A percentile compares a stretch with the other conserved stretches of the same genome.
These are phyloP conservation scores for Tetheella fluctuosa DNA, from an alignment of 2,888 invertebrate species.

Conservation along the genomic window DNA sequence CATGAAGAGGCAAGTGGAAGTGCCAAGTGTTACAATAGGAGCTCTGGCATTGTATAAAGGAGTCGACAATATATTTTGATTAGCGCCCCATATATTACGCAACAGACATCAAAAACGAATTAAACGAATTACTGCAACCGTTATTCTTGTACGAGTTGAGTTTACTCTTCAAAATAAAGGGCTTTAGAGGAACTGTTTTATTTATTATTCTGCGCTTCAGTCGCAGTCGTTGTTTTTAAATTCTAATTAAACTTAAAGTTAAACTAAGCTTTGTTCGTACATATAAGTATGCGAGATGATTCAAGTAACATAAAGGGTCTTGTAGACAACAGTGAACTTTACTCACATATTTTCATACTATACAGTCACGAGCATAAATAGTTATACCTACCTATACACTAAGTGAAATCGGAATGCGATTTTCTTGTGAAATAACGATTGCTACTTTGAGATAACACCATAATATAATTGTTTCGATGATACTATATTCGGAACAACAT, in stretches of 20 bases:
- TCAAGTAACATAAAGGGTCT: too few species aligned
- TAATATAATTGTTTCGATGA: too few species aligned
- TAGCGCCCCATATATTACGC: slow-evolving; percentile 57
- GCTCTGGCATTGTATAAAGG: slow-evolving; percentile 49
- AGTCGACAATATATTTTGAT: slow-evolving; percentile 67
- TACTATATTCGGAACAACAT: too few species aligned
- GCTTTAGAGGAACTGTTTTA: slow-evolving; percentile 43
- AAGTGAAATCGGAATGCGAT: too few species aligned
- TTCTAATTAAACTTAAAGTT: neutral
- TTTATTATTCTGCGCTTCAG: slow-evolving; percentile 24
- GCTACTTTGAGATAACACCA: too few species aligned
- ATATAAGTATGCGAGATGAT: too few species aligned
- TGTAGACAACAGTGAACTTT: neutral
- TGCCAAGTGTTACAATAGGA: slow-evolving; percentile 40
- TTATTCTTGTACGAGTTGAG: slow-evolving; percentile 51
- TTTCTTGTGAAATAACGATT: too few species aligned
- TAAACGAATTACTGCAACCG: slow-evolving; percentile 62
- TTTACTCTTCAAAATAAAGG: slow-evolving; percentile 51
- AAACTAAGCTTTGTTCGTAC: neutral
- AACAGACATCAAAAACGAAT: slow-evolving; percentile 69
- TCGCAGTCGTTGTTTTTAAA: neutral
- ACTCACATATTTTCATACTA: too few species aligned
- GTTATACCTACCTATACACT: too few species aligned
- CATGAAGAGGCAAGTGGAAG: slow-evolving; percentile 30
- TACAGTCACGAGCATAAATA: too few species aligned